Base-by-base conservation (phyloP, 2,113 vertebrate species). In the Ancistrus triradiatus region DNA sequence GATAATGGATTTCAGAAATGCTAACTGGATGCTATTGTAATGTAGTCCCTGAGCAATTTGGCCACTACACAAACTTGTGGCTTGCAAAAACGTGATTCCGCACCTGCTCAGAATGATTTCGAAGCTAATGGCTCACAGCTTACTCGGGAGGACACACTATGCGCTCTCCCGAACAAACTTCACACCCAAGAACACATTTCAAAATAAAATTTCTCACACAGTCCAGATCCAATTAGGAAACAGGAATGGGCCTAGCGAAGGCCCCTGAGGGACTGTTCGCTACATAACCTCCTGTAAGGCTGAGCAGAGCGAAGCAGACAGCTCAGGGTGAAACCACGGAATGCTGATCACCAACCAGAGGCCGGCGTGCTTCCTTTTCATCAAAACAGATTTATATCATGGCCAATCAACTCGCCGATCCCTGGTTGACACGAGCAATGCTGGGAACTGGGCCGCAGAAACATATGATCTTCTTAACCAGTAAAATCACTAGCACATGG, bases 401-500 rank as follows among this genome's bases (percentile, higher is more conserved):
- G 22, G 59, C 72, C 77, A 77, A 74, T 74, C 69, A 73, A 56
- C 37, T 56, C 44, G 58, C 24, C 3, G 19, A 67, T 68, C 65
- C 55, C 47, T 55, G 58, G 74, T 70, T 76, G 80, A 82, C 75
- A 72, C 60, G 35, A 71, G 51, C 25, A 65, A 64, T 69, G 76
- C 69, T 42, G 33, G 65, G 53, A 68, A 73, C 55, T 44, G 25
- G 44, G 71, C 59, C 56, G 60, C 57, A 67, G 50, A 78, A 73
- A 78, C 69, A 72, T 78, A 76, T 72, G 74, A 75, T 52, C 67
- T 66, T 79, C 76, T 81, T 70, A 69, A 57, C 66, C 46, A 74
- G 17, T 43, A 47, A 84, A 86, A 87, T 84, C 80, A 84, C 83
- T 83, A 68, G 77, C 85, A 88, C 77, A 84, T 86, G 83, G 74